Conservation (phyloP, 2,888 invertebrate genomes). For the Anaspis maculata region DNA sequence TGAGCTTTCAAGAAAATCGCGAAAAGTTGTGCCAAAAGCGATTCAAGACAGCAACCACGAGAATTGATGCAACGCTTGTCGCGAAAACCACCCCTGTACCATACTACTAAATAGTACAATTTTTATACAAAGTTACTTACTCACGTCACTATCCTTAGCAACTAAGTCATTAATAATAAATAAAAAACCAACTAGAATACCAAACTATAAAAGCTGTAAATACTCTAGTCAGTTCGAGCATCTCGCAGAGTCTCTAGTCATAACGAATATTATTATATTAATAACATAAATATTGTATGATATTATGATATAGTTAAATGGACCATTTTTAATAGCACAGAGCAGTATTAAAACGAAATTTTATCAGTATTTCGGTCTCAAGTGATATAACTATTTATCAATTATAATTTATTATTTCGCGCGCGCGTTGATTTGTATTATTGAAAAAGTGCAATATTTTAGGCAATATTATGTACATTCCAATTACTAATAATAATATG, state of each 20-base stretch:
- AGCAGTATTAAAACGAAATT: constrained; percentile 37
- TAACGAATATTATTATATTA: neutral
- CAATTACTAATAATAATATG: constrained; percentile 13
- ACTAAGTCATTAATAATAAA: constrained; percentile 16
- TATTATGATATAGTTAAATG: constrained; percentile 18
- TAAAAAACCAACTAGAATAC: neutral
- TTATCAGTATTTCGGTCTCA: constrained; percentile 37
- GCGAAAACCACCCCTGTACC: too few species aligned
- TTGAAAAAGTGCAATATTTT: constrained; percentile 38
- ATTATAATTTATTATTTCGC: too few species aligned
- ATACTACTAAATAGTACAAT: constrained; percentile 39
- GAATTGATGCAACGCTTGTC: too few species aligned
- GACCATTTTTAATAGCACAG: constrained; percentile 21
- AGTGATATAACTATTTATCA: constrained; percentile 29
- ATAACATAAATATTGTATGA: neutral
- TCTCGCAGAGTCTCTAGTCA: neutral
- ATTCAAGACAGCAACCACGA: too few species aligned
- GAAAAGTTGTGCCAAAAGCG: too few species aligned
- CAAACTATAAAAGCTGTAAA: neutral
- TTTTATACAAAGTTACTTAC: constrained; percentile 31
- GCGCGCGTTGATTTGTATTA: constrained; percentile 28
- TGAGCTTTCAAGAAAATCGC: too few species aligned
- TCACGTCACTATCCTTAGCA: constrained; percentile 22
- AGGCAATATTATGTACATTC: constrained; percentile 32
- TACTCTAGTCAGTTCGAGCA: neutral